Conservation (phyloP, 2,113 vertebrate genomes). For the Nanger granti region DNA sequence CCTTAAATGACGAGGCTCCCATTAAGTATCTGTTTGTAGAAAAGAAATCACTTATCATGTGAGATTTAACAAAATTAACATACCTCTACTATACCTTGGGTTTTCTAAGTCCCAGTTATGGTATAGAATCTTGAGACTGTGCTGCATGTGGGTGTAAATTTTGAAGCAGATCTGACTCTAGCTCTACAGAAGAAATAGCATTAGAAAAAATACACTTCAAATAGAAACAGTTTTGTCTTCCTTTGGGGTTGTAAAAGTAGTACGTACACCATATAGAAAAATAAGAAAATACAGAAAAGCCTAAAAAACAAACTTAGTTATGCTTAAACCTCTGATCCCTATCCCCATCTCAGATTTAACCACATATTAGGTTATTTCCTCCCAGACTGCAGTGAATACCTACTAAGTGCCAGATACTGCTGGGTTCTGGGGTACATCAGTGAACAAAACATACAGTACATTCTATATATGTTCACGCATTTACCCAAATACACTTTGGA, state of each 20-base stretch:
- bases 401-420: background rate
- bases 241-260: background rate
- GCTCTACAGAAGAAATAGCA: background rate
- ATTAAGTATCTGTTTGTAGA: background rate
- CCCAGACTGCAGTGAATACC: background rate
- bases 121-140: background rate
- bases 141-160: background rate
- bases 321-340: background rate
- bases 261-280: background rate
- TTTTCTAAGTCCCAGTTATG: accelerated
- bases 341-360: background rate
- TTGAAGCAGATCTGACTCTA: background rate
- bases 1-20: background rate
- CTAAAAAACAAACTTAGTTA: background rate
- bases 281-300: background rate
- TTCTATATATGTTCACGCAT: background rate
- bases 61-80: background rate
- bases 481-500: too few relatives aligned
- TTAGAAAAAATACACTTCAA: background rate
- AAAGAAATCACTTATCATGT: background rate
- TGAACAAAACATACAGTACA: background rate
- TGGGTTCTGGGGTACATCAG: background rate
- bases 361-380: background rate
- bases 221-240: background rate
- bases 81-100: background rate